Conservation (phyloP, 2,888 invertebrate species). For the Chaetoderma sp. region DNA sequence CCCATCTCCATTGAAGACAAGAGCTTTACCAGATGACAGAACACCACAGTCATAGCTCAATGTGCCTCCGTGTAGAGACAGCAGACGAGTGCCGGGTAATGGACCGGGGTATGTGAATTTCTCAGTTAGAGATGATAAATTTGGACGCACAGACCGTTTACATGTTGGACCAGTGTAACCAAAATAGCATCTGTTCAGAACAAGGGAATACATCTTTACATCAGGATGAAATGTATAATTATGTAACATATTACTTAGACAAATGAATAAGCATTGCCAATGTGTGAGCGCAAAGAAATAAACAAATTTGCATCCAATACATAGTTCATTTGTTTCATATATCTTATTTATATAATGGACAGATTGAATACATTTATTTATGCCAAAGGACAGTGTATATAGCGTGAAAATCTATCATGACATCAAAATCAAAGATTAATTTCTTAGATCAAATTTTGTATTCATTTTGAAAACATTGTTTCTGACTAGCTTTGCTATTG, state of each 20-base stretch:
- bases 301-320: too few relatives aligned
- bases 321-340: too few relatives aligned
- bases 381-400: not conserved
- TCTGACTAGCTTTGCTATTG: too few relatives aligned
- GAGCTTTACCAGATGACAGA: slow-evolving; percentile 64
- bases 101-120: slow-evolving; percentile 49
- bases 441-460: too few relatives aligned
- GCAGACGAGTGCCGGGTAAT: slow-evolving; percentile 37
- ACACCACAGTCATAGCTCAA: slow-evolving; percentile 67
- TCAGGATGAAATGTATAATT: too few relatives aligned
- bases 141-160: slow-evolving; percentile 47
- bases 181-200: slow-evolving; percentile 65
- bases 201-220: too few relatives aligned
- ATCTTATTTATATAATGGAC: not conserved
- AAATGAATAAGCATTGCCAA: too few relatives aligned
- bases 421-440: not conserved
- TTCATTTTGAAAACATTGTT: too few relatives aligned
- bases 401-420: not conserved
- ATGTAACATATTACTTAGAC: too few relatives aligned
- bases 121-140: slow-evolving; percentile 45
- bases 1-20: slow-evolving; percentile 64
- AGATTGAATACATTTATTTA: not conserved
- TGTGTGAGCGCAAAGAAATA: too few relatives aligned
- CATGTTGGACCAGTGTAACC: slow-evolving; percentile 65
- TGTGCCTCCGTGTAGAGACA: slow-evolving; percentile 50